Evolutionary conservation across 1,140 invertebrate species (phyloP), one percentile per base, ranked within the genome.

Genomic region (Drosophila elegans): DNA sequence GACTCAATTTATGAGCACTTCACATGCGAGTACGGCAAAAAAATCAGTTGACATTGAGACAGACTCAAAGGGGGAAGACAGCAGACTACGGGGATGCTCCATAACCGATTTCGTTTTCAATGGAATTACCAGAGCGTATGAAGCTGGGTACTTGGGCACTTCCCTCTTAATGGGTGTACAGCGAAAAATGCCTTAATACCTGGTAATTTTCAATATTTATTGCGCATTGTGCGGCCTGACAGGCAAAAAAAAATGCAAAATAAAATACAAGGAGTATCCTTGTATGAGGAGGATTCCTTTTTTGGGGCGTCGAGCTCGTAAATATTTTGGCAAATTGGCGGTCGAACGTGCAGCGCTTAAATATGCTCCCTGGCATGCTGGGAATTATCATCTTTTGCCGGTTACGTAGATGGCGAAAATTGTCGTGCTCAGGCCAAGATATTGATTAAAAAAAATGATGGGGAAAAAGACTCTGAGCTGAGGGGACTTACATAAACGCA

Each of bases 311-410:
- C 53, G 63, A 45, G 73, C 80, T 88, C 84, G 84, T 88, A 88
- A 88, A 88, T 88, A 88, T 84, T 89, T 88, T 89, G 80, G 84
- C 84, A 88, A 88, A 88, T 88, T 88, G 69, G 84, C 67, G 56
- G 25, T 5, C 38, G 61, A 39, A 88, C 83, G 83, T 89, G 84
- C 83, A 59, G 12, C 59, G 79, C 57, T 59, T 86, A 36, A 53
- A 51, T 36, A 71, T 78, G 52, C 41, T 34, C 36, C 9, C 21
- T 38, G 36, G 32, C 27, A 69, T 68, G 78, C 60, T 41, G 59
- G 57, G 60, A 63, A 73, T 78, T 54, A 81, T 61, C 46, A 59
- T 78, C 52, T 78, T 53, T 80, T 80, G 57, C 56, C 60, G 61
- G 73, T 75, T 75, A 53, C 32, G 38, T 45, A 74, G 36, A 76